Conservation (phyloP, 2,888 invertebrate genomes). For the Metacarcinus magister region DNA sequence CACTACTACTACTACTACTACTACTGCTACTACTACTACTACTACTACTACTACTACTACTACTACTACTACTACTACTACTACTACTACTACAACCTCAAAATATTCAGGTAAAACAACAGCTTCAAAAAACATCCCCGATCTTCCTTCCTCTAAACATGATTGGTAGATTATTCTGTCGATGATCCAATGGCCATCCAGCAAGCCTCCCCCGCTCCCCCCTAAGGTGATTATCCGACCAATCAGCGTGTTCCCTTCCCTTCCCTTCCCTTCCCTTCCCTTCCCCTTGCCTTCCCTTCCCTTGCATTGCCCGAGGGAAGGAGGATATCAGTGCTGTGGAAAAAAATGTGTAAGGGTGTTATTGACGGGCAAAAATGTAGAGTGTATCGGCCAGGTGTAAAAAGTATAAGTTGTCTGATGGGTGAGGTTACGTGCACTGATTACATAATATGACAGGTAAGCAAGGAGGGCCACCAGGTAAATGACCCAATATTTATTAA, state of each 20-base stretch:
- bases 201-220: neutral
- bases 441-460: neutral
- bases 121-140: no score
- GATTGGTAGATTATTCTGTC: neutral
- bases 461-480: neutral
- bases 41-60: neutral
- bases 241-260: neutral
- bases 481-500: neutral
- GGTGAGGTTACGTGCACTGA: neutral
- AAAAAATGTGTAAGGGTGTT: neutral
- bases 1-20: neutral
- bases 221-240: neutral
- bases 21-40: neutral
- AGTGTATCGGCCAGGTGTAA: neutral
- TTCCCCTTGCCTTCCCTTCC: neutral
- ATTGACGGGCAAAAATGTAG: neutral
- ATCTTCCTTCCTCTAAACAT: neutral
- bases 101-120: no score
- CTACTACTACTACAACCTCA: neutral
- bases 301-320: neutral
- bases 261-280: neutral
- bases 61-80: neutral
- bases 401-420: conserved; percentile 13
- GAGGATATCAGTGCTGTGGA: neutral
- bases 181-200: neutral